Conservation (phyloP, 2,797 vertebrate genomes). For the Etheostoma nigrum region DNA sequence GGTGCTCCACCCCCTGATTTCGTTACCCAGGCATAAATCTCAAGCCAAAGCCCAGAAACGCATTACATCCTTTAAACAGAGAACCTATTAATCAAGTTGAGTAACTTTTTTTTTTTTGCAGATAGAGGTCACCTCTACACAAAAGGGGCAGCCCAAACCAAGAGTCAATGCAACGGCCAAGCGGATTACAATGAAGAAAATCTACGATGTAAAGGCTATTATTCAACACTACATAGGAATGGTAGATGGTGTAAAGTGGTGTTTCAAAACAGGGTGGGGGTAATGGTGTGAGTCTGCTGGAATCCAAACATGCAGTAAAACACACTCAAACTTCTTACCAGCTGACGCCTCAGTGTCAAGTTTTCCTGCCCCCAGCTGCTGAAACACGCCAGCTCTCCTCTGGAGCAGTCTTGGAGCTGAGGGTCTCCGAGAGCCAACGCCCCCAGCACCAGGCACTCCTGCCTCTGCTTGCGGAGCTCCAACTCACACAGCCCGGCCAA, state of each 20-base stretch:
- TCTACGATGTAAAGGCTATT: not conserved
- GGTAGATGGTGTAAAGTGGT: slow-evolving; percentile 16
- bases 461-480: slow-evolving; percentile 89
- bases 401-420: slow-evolving; percentile 59
- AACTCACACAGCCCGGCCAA: slow-evolving; percentile 91
- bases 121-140: slow-evolving; percentile 64
- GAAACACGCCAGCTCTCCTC: slow-evolving; percentile 71
- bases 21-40: slow-evolving; percentile 78
- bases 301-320: slow-evolving; percentile 44
- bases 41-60: slow-evolving; percentile 55
- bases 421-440: slow-evolving; percentile 86
- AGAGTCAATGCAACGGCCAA: slow-evolving; percentile 64
- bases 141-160: slow-evolving; percentile 63
- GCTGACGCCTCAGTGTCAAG: slow-evolving; percentile 85
- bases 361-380: slow-evolving; percentile 84
- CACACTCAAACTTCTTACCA: slow-evolving; percentile 81
- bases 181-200: slow-evolving; percentile 33
- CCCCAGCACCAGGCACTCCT: slow-evolving; percentile 90
- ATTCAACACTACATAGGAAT: slow-evolving; percentile 22
- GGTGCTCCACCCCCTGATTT: slow-evolving; percentile 79
- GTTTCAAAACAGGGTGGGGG: slow-evolving; percentile 25
- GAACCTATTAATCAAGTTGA: slow-evolving; percentile 74
- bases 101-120: slow-evolving; percentile 69
- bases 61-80: slow-evolving; percentile 62
- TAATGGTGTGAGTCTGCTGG: slow-evolving; percentile 5